These are phyloP conservation scores for Oreotrochilus melanogaster DNA, from an alignment of 2,113 vertebrate genomes.

Conservation along the genomic window DNA sequence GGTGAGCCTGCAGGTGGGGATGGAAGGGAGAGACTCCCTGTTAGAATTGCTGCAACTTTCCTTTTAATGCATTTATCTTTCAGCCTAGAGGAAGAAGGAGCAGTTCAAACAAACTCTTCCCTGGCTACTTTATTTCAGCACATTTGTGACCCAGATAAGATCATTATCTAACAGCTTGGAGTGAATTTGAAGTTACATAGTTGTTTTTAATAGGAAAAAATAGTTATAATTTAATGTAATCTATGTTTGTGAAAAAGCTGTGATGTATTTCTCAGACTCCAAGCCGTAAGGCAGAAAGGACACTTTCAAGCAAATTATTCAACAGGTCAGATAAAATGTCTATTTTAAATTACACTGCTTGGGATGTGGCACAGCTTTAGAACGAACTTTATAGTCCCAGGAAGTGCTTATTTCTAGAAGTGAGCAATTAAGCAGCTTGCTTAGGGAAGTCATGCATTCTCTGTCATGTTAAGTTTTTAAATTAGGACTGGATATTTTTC, in stretches of 20 bases:
- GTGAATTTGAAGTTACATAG: constrained; percentile 23
- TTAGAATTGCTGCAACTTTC: constrained; percentile 42
- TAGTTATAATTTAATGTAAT: constrained; percentile 56
- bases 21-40: neutral
- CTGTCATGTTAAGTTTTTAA: neutral
- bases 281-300: neutral
- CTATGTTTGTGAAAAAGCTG: constrained; percentile 46
- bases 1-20: constrained; percentile 30
- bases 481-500: neutral
- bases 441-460: neutral
- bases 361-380: neutral
- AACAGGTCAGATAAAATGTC: constrained; percentile 38
- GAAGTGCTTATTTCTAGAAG: neutral
- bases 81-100: constrained; percentile 56
- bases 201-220: constrained; percentile 50
- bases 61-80: constrained; percentile 19
- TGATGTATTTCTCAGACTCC: constrained; percentile 20
- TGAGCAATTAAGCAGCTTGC: neutral
- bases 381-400: neutral
- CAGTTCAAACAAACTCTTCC: constrained; percentile 60
- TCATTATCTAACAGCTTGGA: constrained; percentile 61
- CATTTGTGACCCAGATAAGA: constrained; percentile 41
- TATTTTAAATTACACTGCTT: constrained; percentile 32
- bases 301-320: constrained; percentile 34
- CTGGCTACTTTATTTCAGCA: constrained; percentile 50